phyloP scores from a whole-genome alignment of 2,888 invertebrate genomes.

The Drosophila aldrichi region DNA sequence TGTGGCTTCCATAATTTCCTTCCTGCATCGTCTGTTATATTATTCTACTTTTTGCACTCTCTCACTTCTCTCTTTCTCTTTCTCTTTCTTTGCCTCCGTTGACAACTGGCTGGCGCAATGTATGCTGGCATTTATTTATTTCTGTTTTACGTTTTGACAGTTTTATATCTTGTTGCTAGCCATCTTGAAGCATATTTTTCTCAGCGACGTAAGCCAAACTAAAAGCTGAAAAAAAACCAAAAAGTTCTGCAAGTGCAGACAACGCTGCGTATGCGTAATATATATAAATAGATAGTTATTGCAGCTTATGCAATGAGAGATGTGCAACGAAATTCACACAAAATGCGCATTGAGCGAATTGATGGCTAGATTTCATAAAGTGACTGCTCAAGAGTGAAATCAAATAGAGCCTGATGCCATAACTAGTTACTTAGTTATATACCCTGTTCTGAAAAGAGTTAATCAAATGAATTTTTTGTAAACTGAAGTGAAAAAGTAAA shows the following conservation, averaged over 20 bases:
- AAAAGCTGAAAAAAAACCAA: not conserved
- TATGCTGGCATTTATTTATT: slow-evolving; percentile 72
- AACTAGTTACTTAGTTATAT: not conserved
- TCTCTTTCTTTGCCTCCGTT: slow-evolving; percentile 25
- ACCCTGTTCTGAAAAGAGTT: not conserved
- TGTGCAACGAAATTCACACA: slow-evolving; percentile 9
- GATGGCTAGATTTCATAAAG: slow-evolving; percentile 22
- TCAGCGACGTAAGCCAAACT: not conserved
- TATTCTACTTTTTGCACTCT: slow-evolving; percentile 14
- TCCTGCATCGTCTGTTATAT: slow-evolving; percentile 38
- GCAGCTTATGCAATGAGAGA: slow-evolving; percentile 35
- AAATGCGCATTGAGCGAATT: slow-evolving; percentile 16
- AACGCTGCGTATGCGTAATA: slow-evolving; percentile 50
- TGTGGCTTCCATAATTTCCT: slow-evolving; percentile 66
- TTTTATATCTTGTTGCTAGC: slow-evolving; percentile 57
- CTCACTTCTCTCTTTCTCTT: not conserved
- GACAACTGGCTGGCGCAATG: slow-evolving; percentile 73
- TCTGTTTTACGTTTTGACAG: slow-evolving; percentile 71
- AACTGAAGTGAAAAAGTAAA: no score
- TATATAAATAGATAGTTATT: slow-evolving; percentile 26
- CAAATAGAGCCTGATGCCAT: not conserved
- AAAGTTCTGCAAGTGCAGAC: slow-evolving; percentile 59
- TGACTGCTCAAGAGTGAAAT: slow-evolving; percentile 8
- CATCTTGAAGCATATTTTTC: slow-evolving; percentile 13
- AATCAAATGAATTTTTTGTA: not conserved